Evolutionary conservation across 2,113 vertebrate species (phyloP).

Genomic region (Melanotaenia duboulayi): DNA sequence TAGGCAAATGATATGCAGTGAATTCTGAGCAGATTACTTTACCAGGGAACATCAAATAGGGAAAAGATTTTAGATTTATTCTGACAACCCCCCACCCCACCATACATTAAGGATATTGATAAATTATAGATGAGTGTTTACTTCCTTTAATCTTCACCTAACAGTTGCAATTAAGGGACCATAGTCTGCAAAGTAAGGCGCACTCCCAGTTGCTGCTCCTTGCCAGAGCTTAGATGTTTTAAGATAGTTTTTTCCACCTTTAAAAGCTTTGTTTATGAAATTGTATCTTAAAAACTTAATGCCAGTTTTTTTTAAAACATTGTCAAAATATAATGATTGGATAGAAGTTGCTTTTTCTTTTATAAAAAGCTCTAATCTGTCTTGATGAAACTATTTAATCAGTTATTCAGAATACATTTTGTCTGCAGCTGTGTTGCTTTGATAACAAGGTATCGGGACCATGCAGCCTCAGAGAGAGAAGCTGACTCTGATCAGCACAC

Average conservation of each 20-base stretch:
- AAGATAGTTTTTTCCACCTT: constrained; percentile 12
- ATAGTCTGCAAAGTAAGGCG: not conserved
- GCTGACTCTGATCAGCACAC: constrained; percentile 25
- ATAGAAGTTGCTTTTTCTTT: constrained; percentile 12
- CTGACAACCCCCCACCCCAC: not conserved
- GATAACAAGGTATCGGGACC: constrained; percentile 36
- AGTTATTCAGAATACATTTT: constrained; percentile 9
- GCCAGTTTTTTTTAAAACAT: constrained; percentile 13
- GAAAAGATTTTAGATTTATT: constrained; percentile 3
- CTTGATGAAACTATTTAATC: constrained; percentile 37
- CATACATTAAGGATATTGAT: constrained; percentile 26
- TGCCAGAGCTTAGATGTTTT: constrained; percentile 21
- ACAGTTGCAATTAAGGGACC: not conserved
- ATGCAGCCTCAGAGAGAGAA: constrained; percentile 21
- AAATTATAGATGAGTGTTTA: constrained; percentile 24
- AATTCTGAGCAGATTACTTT: not conserved
- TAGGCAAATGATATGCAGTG: too few relatives aligned
- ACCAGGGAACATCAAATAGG: not conserved
- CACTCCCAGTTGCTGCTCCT: not conserved
- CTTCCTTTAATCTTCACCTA: constrained; percentile 4
- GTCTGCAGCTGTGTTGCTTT: constrained; percentile 38
- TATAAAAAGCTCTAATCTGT: constrained; percentile 25
- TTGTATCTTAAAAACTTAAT: constrained; percentile 9
- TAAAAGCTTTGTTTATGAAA: constrained; percentile 1
- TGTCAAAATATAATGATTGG: not conserved